Evolutionary conservation across 2,888 invertebrate genomes (phyloP).

Genomic region (Sesia apiformis): DNA sequence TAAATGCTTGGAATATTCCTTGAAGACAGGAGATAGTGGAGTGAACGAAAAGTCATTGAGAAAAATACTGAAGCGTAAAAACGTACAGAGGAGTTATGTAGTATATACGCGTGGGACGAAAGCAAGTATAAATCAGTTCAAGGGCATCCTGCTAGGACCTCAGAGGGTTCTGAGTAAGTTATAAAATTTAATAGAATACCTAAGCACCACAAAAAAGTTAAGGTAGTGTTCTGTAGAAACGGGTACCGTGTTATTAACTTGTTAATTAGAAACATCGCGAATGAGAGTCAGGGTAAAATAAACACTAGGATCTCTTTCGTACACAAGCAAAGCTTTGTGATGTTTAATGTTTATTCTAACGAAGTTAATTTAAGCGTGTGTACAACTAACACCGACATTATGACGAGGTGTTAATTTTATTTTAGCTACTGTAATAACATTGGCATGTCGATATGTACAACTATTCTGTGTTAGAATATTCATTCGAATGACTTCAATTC

Average conservation of each 20-base stretch:
- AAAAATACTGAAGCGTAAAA: neutral
- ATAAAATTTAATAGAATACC: neutral
- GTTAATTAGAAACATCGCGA: neutral
- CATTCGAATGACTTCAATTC: too few species aligned
- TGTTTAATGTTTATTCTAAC: neutral
- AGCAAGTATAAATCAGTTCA: neutral
- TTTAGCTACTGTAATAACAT: too few species aligned
- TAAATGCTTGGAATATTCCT: too few species aligned
- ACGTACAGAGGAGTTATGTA: neutral
- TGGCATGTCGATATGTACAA: too few species aligned
- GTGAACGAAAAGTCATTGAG: neutral
- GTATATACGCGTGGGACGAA: neutral
- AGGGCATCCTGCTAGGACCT: neutral
- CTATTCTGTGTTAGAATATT: too few species aligned
- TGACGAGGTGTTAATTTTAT: too few species aligned
- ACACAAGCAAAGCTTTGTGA: neutral
- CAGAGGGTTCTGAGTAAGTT: neutral
- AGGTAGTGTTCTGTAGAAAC: neutral
- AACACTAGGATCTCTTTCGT: neutral
- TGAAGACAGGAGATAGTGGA: neutral
- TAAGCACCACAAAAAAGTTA: neutral
- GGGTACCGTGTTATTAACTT: neutral
- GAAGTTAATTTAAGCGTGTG: too few species aligned
- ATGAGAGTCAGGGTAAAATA: neutral
- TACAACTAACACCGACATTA: too few species aligned